Evolutionary conservation across 2,797 vertebrate genomes (phyloP), one percentile per base, ranked within the genome.

Genomic region (Aphelocoma californica): DNA sequence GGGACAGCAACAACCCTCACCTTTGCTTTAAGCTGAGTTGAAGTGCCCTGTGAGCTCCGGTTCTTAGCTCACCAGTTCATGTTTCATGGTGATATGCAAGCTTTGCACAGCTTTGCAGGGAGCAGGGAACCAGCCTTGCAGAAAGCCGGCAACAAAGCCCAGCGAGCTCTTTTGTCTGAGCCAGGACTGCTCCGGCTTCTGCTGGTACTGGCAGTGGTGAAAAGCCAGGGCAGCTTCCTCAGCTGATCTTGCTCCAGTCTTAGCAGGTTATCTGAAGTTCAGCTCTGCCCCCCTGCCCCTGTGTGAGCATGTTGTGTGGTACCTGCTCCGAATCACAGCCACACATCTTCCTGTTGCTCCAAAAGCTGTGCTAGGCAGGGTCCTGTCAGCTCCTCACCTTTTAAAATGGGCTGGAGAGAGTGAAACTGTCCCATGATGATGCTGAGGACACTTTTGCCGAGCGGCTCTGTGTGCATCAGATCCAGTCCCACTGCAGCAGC

Each of bases 171-270:
- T 77, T 19, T 71, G 82, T 92, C 72, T 88, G 81, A 70, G 86
- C 82, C 3, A 1, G 19, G 81, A 84, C 88, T 75, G 70, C 71
- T 54, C 86, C 1, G 0, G 47, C 71, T 86, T 73, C 34, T 51
- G 81, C 82, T 0, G 6, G 21, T 32, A 19, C 75, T 83, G 88
- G 57, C 81, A 90, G 86, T 36, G n/a, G 15, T 40, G 10, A 1
- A 81, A 74, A 92, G 66, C 79, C 75, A 34, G 69, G 64, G 16
- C 34, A 18, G 8, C 65, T 81, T 92, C 58, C 90, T 80, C 70
- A 90, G 62, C 71, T 86, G 65, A 66, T 81, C 91, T 71, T 90
- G 31, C 86, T 81, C 62, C 51, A 32, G 26, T 50, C 71, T 95
- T 65, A 18, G 14, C 60, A 48, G 80, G 53, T 86, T 93, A 58